Evolutionary conservation across 1,140 invertebrate species (phyloP), one percentile per base, ranked within the genome.

Genomic region (Tribolium castaneum): DNA sequence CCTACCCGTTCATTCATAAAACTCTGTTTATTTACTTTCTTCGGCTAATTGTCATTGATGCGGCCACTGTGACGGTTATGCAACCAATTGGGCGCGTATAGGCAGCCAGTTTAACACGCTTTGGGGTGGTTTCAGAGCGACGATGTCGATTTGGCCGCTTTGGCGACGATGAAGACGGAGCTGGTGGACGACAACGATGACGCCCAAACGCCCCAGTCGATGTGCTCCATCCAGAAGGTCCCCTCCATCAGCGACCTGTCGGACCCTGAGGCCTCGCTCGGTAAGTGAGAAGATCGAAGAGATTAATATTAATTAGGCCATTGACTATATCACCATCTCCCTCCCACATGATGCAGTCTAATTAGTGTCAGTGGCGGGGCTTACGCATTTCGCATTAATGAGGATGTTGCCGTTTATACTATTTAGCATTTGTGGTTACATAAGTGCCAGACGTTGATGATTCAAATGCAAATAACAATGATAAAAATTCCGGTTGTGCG

Each of bases 171-270:
- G 25, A 87, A 87, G 78, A 85, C 85, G 73, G 86, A 87, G 79
- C 75, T 84, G 6, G 22, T 84, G 6, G 86, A 87, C 66, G 83
- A 84, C 12, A 81, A 77, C 72, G 85, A 84, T 66, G 76, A 82
- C 6, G 80, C 78, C 6, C 82, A 82, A 51, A 80, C 76, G 19
- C 78, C 81, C n/a, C 79, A 78, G 45, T 81, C 84, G 6, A 5
- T 83, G 14, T 78, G 89, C 50, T 90, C 93, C 13, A 94, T 95
- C 89, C 93, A 94, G 86, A 95, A 95, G 86, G 94, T 96, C 74
- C 94, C 94, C 4, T 95, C 94, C 1, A 90, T 95, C 30, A 94
- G 93, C 51, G 94, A 96, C 87, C 89, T 96, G 6, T 95, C 94
- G 2, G 94, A 95, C 87, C 92, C 92, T 13, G 94, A 96, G 88